Base-by-base conservation (phyloP, 2,113 vertebrate species). In the Probosciger aterrimus region DNA sequence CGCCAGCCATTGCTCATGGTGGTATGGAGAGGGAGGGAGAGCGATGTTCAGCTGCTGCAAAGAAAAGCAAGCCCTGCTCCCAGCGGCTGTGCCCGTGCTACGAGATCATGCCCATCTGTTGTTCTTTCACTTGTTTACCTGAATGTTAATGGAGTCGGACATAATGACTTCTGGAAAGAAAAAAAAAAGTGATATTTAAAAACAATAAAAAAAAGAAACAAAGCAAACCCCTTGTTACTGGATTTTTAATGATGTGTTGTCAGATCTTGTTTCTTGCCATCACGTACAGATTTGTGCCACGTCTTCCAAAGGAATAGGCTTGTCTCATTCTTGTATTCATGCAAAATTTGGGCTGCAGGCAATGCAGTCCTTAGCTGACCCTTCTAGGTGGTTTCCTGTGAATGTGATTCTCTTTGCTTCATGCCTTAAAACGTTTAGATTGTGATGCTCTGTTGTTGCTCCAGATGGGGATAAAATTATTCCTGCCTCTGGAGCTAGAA, bases 61-160 rank as follows among this genome's bases (percentile, higher is more conserved):
- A 23, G 60, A 41, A 82, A 73, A 62, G 68, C 50, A 41, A 88
- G 79, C 65, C 90, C 69, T 74, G 74, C 67, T 91, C 93, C 82
- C 33, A 1, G 87, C 0, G 1, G 79, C 73, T 92, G 82, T 47
- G 79, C 86, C 95, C 9, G 22, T 86, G 92, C 95, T 86, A 27
- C 5, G 0, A 90, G 85, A 88, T 92, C 90, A 71, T 91, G 79
- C 82, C 88, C 93, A 93, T 94, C 93, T 92, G 77, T 81, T 97
- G 89, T 97, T 95, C 79, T 94, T 75, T 96, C 94, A 86, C 87
- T 94, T 94, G 88, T 93, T 96, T 90, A 93, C 92, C 96, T 97
- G 94, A 96, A 95, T 96, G 93, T 97, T 96, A 93, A 93, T 55
- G 67, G 79, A 94, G 88, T 95, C 47, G 0, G 84, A 90, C 82